Evolutionary conservation across 2,797 vertebrate genomes (phyloP), one percentile per base, ranked within the genome.

Genomic region (Aphelocoma californica): DNA sequence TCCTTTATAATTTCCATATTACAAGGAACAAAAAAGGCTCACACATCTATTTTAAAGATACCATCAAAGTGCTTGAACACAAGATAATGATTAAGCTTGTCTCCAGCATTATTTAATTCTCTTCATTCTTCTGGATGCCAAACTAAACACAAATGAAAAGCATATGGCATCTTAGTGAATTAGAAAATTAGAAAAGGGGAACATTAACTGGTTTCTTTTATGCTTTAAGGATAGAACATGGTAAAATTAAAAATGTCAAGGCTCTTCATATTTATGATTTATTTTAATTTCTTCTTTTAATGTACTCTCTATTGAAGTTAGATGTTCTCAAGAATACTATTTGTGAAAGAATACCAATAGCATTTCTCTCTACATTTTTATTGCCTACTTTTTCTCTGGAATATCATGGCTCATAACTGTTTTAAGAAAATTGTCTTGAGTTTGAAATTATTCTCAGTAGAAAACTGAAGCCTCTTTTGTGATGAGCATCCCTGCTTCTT

Each of bases 81-180:
- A 83, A 91, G 89, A 86, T 74, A 91, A 75, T 91, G 89, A 95
- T 94, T 83, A 74, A 73, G 62, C 88, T 56, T 70, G 38, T 85
- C 97, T 92, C 82, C 47, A 81, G 58, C 51, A 85, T 82, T 86
- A 94, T 75, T 94, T 87, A 93, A 93, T 91, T 83, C 62, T 73
- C 74, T 73, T 70, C 74, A 78, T 91, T 93, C 70, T 95, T 86
- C 74, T 81, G 69, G 62, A 86, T 95, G 95, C 77, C 90, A 94
- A 94, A 94, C 88, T 79, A 95, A 97, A 96, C 65, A 95, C 48
- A 93, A 95, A 96, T 88, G 72, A 96, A 95, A 96, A 96, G 93
- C 96, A 94, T 88, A 95, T 89, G 90, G 73, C 81, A 90, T 92
- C 90, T 82, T 74, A 94, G 70, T 80, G 91, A 92, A 93, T 86